Base-by-base conservation (phyloP, 2,797 vertebrate species). In the Kryptopterus vitreolus region DNA sequence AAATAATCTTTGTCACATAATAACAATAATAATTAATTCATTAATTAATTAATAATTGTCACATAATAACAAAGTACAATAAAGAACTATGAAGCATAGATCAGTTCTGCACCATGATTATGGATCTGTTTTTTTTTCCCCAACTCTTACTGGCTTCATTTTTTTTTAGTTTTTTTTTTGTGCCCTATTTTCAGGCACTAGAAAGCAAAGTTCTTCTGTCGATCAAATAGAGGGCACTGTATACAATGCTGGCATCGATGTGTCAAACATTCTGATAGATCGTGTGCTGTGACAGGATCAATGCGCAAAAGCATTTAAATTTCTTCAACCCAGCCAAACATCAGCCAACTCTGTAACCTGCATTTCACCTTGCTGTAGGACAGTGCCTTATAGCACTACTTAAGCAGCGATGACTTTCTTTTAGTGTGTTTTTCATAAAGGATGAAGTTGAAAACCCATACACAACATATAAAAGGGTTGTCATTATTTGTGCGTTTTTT, bases 191-290 rank as follows among this genome's bases (percentile, higher is more conserved):
- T 72, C 16, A 16, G 38, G 63, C 22, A 66, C 35, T 43, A 6
- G 6, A 43, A 43, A 43, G 38, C 24, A 69, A 69, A 69, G 48
- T 29, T 53, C 3, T 4, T 10, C n/a, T 73, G 52, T 73, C 29
- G 12, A 38, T 57, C 52, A 57, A 33, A 24, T 33, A 72, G 52
- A 55, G 50, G 70, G 55, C 52, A 72, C 50, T 15, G 52, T 55
- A 22, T 35, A 55, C 70, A 72, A 55, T 43, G 71, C 48, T 58
- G 53, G n/a, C 53, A 74, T 2, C 16, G 16, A 74, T 59, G n/a
- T 74, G 72, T 46, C 55, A 74, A 59, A 74, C 33, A 18, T 74
- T 58, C 8, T 58, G 71, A 74, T 43, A 57, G 52, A 73, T 73
- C 20, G 57, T 57, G 33, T 35, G 22, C 71, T 38, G 33, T 6